Base-by-base conservation (phyloP, 2,113 vertebrate species). In the Plectropomus leopardus region DNA sequence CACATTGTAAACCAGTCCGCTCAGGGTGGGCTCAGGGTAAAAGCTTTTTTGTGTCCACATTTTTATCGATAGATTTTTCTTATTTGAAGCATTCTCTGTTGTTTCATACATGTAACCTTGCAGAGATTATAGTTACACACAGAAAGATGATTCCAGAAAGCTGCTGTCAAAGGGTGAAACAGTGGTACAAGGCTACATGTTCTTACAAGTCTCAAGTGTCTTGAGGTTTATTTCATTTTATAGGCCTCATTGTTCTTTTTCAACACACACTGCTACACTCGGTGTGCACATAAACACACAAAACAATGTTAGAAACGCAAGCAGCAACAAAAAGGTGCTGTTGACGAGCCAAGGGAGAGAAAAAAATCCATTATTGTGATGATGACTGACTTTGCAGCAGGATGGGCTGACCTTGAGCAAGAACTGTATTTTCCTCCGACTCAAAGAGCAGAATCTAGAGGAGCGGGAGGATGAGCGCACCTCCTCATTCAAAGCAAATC, bases 321-420 rank as follows among this genome's bases (percentile, higher is more conserved):
- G 15, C 26, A 21, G 15, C 19, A 15, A 15, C 23, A 51, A 34
- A 51, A 70, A 58, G 34, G 32, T 24, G 42, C 21, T 45, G 66
- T 13, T 72, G 71, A 70, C 3, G 7, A 73, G 36, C 30, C 51
- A 16, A 13, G 32, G 32, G 51, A 77, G 48, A 23, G 7, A 61
- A 54, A 60, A 73, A 80, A 36, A 55, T 61, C 48, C 64, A 67
- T 73, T 76, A 63, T 7, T 14, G 61, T 10, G 44, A 40, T 72
- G 66, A 66, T 4, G 36, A 40, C 10, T 74, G 78, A 65, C 57
- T 61, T 58, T 57, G 63, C 15, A 23, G 57, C 7, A 26, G 32
- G 28, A 53, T 4, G 67, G 36, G 16, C 16, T 26, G 53, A 82
- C 74, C 76, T 78, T 76, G 65, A 85, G 64, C 48, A 7, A n/a